These are phyloP conservation scores for Machimus rusticus DNA, from an alignment of 2,888 invertebrate genomes.

Conservation along the genomic window DNA sequence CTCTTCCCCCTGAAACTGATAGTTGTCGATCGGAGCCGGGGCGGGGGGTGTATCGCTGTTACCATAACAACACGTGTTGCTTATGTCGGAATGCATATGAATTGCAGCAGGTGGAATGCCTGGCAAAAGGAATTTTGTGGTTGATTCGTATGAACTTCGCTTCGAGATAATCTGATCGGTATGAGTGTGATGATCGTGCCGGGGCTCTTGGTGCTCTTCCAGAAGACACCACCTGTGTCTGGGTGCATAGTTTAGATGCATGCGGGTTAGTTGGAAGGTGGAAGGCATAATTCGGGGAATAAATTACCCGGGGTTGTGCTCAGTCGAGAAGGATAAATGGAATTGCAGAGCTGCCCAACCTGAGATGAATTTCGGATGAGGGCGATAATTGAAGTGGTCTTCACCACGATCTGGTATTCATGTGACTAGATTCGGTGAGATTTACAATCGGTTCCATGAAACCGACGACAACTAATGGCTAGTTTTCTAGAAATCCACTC, in stretches of 20 bases:
- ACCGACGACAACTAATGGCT: background rate
- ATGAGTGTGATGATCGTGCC: constrained; percentile 3
- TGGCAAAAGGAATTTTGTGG: constrained; percentile 37
- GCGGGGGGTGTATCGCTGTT: constrained; percentile 12
- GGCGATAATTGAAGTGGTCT: constrained; percentile 16
- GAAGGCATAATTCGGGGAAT: constrained; percentile 30
- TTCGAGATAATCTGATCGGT: constrained; percentile 10
- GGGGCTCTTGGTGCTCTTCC: background rate
- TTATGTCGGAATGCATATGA: constrained; percentile 38
- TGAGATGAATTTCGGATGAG: constrained; percentile 29
- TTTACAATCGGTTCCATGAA: constrained; percentile 25
- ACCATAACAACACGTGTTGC: constrained; percentile 33
- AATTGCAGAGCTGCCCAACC: constrained; percentile 25
- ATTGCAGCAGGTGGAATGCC: constrained; percentile 40
- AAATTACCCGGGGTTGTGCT: constrained; percentile 30
- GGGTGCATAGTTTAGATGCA: background rate
- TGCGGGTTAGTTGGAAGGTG: background rate
- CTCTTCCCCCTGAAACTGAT: constrained; percentile 22
- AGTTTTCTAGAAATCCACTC: background rate
- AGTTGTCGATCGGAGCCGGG: background rate
- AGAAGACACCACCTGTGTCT: background rate
- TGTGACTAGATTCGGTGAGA: constrained; percentile 16
- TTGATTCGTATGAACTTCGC: constrained; percentile 33
- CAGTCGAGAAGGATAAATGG: constrained; percentile 14
- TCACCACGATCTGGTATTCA: constrained; percentile 8